Percentiles rank a stretch among this genome's conserved stretches.
phyloP scores from a whole-genome alignment of 2,113 vertebrate genomes.

The Brachyistius frenatus region DNA sequence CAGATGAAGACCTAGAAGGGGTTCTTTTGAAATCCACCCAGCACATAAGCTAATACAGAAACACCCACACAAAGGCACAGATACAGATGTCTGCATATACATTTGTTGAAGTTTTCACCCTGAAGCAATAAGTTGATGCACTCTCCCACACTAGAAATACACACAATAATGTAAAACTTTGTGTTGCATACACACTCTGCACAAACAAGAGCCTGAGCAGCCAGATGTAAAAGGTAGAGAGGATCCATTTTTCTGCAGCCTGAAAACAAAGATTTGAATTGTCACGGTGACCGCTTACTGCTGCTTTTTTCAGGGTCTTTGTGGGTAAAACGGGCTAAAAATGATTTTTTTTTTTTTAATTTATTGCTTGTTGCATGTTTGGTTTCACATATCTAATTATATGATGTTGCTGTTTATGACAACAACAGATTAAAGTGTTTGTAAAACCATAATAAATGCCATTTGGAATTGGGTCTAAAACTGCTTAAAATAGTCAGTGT shows the following conservation, averaged over 20 bases:
- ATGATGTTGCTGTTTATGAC: slow-evolving; percentile 2
- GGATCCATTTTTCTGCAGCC: slow-evolving; percentile 24
- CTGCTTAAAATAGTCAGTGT: background rate
- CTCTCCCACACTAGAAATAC: slow-evolving; percentile 7
- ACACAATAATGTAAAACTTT: slow-evolving; percentile 7
- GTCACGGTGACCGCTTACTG: background rate
- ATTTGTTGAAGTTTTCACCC: slow-evolving; percentile 1
- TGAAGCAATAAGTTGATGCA: background rate
- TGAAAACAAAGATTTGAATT: slow-evolving; percentile 14
- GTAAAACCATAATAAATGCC: slow-evolving; percentile 1
- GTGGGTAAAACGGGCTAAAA: slow-evolving; percentile 2
- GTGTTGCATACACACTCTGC: slow-evolving; percentile 1
- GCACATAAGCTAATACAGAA: slow-evolving; percentile 36
- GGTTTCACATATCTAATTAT: background rate
- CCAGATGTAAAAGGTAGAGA: slow-evolving; percentile 29
- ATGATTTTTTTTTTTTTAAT: background rate
- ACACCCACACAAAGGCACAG: slow-evolving; percentile 17
- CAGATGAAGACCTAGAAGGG: slow-evolving; percentile 72
- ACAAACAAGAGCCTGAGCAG: background rate
- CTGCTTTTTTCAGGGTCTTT: background rate
- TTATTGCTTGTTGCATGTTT: background rate
- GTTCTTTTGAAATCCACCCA: slow-evolving; percentile 75
- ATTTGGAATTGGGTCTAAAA: slow-evolving; percentile 1
- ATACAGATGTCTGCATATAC: slow-evolving; percentile 19
- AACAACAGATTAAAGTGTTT: background rate